Percentiles rank a stretch among this genome's conserved stretches.
Evolutionary conservation across 2,113 vertebrate genomes (phyloP).

Genomic region (Chauna torquata): DNA sequence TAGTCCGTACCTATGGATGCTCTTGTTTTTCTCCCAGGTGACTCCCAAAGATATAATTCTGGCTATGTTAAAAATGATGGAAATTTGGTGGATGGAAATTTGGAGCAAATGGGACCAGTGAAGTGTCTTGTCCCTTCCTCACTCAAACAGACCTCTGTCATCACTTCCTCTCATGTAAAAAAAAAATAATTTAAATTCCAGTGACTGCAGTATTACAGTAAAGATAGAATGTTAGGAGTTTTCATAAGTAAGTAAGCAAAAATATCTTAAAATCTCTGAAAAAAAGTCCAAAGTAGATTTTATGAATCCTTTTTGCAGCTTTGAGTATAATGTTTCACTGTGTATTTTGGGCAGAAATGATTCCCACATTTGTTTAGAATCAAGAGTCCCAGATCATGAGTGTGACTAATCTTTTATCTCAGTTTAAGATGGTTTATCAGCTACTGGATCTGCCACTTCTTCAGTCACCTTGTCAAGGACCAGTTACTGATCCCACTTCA

Average conservation of each 20-base stretch:
- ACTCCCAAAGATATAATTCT: neutral
- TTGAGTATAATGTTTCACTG: neutral
- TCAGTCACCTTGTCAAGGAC: slow-evolving; percentile 19
- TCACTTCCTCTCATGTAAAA: neutral
- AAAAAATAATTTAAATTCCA: neutral
- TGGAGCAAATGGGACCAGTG: neutral
- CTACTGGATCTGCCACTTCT: slow-evolving; percentile 29
- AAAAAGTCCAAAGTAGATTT: neutral
- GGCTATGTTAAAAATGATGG: neutral
- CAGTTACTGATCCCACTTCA: neutral
- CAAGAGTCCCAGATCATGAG: neutral
- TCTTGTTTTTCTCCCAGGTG: neutral
- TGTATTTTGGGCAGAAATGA: neutral
- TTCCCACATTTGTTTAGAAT: neutral
- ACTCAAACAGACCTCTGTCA: neutral
- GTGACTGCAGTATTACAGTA: neutral
- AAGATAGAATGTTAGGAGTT: neutral
- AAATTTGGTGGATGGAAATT: neutral
- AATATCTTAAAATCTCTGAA: neutral
- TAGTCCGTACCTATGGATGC: neutral
- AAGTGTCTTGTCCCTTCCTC: neutral
- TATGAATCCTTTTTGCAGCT: neutral
- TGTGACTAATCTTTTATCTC: slow-evolving; percentile 10
- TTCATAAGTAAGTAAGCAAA: neutral
- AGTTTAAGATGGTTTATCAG: slow-evolving; percentile 10